Base-by-base conservation (phyloP, 2,113 vertebrate species). In the Nesospiza acunhae region DNA sequence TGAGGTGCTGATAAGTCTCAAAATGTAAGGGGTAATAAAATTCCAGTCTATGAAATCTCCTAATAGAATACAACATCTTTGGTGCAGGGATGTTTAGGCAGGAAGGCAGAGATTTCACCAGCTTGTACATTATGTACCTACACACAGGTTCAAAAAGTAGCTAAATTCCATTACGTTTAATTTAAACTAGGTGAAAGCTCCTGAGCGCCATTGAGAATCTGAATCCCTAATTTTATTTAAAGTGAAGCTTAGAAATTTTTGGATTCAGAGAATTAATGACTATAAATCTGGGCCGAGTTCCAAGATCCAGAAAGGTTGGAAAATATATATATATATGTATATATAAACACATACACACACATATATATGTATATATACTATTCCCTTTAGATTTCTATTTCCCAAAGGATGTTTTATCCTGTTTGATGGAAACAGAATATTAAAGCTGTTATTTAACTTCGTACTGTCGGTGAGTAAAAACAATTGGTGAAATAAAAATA, bases 261-360 rank as follows among this genome's bases (percentile, higher is more conserved):
- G 52, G 15, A 50, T 81, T 81, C 35, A 59, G 56, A 81, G 27
- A 84, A 94, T 78, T 89, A 93, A 93, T 84, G 42, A 67, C 52
- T 49, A 18, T 59, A 78, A 87, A 68, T 87, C 76, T 89, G 64
- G 89, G 60, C 80, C 87, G 39, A 77, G 18, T 87, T 91, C 73
- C 87, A 96, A 89, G 55, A 59, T 87, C 26, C 59, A 89, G 11
- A 17, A 74, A 59, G 39, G 19, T 10, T 79, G 30, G 87, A 86
- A 75, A 84, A 67, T 46, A 33, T 42, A 33, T 69, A 52, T 46
- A 60, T 77, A 49, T 24, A 37, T 58, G 37, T 41, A 52, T 73
- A 52, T 24, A 72, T 67, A 63, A 21, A 47, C 41, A 41, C 39
- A 41, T 14, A 63, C 56, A 42, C 35, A 63, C 72, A 50, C 21